Conservation (phyloP, 2,113 vertebrate species). For the Ginglymostoma cirratum region DNA sequence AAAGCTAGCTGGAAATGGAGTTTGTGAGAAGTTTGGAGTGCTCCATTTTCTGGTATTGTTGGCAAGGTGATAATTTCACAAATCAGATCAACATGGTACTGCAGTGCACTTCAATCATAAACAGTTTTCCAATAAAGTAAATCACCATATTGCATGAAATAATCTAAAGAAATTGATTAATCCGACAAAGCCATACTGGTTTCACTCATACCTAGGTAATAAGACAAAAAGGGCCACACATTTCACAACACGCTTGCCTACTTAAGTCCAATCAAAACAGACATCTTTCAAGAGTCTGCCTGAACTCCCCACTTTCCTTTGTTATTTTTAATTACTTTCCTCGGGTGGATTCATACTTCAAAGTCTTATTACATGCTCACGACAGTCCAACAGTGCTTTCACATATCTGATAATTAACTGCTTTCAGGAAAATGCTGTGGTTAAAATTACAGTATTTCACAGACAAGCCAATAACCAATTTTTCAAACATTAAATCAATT, state of each 20-base stretch:
- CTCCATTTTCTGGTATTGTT: not conserved
- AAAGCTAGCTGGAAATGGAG: not conserved
- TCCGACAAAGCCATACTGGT: not conserved
- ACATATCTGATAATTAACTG: slow-evolving; percentile 24
- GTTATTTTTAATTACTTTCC: slow-evolving; percentile 23
- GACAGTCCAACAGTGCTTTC: not conserved
- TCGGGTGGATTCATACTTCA: slow-evolving; percentile 5
- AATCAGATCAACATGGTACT: not conserved
- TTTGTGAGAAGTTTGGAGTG: not conserved
- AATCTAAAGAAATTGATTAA: slow-evolving; percentile 6
- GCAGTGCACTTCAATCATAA: not conserved
- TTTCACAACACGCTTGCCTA: not conserved
- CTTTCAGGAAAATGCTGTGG: not conserved
- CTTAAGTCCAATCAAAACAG: not conserved
- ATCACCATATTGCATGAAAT: not conserved
- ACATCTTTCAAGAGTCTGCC: not conserved
- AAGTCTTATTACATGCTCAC: not conserved
- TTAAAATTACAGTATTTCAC: not conserved
- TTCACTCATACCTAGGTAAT: slow-evolving; percentile 11
- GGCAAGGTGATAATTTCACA: not conserved
- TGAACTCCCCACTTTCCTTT: not conserved
- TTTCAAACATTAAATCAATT: not conserved
- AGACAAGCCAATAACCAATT: not conserved
- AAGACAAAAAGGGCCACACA: slow-evolving; percentile 20
- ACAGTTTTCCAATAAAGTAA: not conserved